Base-by-base conservation (phyloP, 2,888 invertebrate genomes). In the Diaperis boleti region DNA sequence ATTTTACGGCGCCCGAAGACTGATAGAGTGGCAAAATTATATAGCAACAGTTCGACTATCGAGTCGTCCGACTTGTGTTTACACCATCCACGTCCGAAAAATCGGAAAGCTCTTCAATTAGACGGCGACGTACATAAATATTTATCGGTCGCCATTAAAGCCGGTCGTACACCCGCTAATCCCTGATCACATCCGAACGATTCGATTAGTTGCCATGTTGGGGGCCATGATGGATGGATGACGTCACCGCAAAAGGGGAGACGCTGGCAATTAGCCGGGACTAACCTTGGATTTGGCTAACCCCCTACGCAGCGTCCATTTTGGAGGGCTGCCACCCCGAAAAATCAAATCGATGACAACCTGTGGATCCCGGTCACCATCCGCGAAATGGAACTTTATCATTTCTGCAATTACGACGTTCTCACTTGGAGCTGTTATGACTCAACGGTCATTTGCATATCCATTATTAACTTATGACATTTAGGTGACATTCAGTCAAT, bases 151-250 rank as follows among this genome's bases (percentile, higher is more conserved):
- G 26, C 26, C 26, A 26, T 26, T 41, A 35, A 35, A 39, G 18
- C 39, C 42, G 4, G 15, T 29, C 35, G 49, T 18, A 50, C 20
- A 33, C 37, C 35, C 22, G 37, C 35, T 22, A 22, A 39, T 35
- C 22, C 52, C 20, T 35, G 31, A 47, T 47, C 47, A 26, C 47
- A 47, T 47, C 18, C 33, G 49, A 35, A 37, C 17, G 20, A 52
- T 33, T 60, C 45, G 61, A 61, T 55, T 55, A 55, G 54, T 55
- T 54, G 54, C 44, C 47, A 49, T 54, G 44, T 54, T 45, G 66
- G 69, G 69, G 70, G 76, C 75, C 76, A 76, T 76, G 74, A 76
- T 76, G 75, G 74, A 72, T 73, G 69, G 65, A 60, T 75, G 75
- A 75, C 74, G 76, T 75, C 75, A 75, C 67, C 71, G 60, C 61